Conservation (phyloP, 2,797 vertebrate species). For the Phoebastria nigripes region DNA sequence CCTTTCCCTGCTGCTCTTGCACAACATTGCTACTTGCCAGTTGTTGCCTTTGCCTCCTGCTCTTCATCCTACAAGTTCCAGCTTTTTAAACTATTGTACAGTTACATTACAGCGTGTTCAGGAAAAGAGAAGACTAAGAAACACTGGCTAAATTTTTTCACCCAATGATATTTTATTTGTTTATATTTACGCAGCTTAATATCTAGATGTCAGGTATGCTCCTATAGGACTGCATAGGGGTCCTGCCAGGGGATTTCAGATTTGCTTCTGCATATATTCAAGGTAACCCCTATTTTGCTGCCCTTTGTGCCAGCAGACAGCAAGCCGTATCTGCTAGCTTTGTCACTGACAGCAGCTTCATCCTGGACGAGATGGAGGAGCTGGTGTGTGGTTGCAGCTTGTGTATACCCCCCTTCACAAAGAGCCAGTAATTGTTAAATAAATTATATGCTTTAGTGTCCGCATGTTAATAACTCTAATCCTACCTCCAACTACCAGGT, state of each 20-base stretch:
- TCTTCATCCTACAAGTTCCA: not conserved
- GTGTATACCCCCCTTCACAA: not conserved
- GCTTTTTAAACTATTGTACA: not conserved
- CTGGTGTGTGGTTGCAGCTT: not conserved
- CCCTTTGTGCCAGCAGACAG: not conserved
- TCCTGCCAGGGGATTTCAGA: not conserved
- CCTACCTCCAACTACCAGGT: conserved; percentile 51
- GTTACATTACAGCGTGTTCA: not conserved
- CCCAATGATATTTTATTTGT: not conserved
- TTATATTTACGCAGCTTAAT: not conserved
- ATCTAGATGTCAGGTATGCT: not conserved
- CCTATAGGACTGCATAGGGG: fast-evolving
- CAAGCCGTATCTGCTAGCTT: not conserved
- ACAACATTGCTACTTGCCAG: not conserved
- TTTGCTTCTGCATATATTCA: not conserved
- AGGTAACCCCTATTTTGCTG: not conserved
- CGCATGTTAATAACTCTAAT: conserved; percentile 59
- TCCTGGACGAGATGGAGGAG: not conserved
- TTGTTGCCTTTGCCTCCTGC: not conserved
- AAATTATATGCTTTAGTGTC: conserved; percentile 60
- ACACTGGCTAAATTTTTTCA: not conserved
- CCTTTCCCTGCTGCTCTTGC: not conserved
- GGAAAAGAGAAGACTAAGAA: not conserved
- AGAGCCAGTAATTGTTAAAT: conserved; percentile 52
- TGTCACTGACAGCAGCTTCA: not conserved